phyloP scores from a whole-genome alignment of 30 jellyfish, hydroid and myxozoan species.

The Pseudorhiza aurosa region DNA sequence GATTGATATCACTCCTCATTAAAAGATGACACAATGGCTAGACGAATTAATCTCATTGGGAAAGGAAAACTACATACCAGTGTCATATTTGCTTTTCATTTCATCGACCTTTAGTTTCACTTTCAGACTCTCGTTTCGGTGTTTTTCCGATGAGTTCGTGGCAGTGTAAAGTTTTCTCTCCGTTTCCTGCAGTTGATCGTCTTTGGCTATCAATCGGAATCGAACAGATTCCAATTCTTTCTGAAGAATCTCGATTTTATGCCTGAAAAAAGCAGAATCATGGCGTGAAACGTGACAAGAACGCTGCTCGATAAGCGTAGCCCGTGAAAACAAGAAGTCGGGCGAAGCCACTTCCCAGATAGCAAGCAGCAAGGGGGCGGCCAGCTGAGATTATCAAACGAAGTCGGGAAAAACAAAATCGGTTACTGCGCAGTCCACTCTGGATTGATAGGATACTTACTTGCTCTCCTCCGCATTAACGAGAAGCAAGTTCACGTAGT shows the following conservation, averaged over 20 bases:
- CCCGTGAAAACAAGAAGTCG: too few relatives aligned
- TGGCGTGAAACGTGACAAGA: too few relatives aligned
- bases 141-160: conserved; percentile 27
- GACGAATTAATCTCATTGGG: too few relatives aligned
- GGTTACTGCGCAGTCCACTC: background rate
- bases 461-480: conserved; percentile 53
- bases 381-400: too few relatives aligned
- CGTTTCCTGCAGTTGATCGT: conserved; percentile 58
- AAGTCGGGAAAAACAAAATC: background rate
- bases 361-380: too few relatives aligned
- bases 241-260: conserved; percentile 14
- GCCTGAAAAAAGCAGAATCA: conserved; percentile 7
- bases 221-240: conserved; percentile 20
- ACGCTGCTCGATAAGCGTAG: too few relatives aligned
- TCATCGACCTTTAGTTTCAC: conserved; percentile 53
- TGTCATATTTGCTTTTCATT: conserved; percentile 52
- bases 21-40: too few relatives aligned
- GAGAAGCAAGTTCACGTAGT: conserved; percentile 20
- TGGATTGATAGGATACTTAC: too few relatives aligned
- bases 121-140: conserved; percentile 53
- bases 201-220: conserved; percentile 44
- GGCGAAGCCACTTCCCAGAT: too few relatives aligned
- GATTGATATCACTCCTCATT: too few relatives aligned
- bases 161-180: conserved; percentile 65
- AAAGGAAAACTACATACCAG: conserved; percentile 31